Evolutionary conservation across 2,113 vertebrate species (phyloP), one percentile per base, ranked within the genome.

Genomic region (Hydrolagus affinis): DNA sequence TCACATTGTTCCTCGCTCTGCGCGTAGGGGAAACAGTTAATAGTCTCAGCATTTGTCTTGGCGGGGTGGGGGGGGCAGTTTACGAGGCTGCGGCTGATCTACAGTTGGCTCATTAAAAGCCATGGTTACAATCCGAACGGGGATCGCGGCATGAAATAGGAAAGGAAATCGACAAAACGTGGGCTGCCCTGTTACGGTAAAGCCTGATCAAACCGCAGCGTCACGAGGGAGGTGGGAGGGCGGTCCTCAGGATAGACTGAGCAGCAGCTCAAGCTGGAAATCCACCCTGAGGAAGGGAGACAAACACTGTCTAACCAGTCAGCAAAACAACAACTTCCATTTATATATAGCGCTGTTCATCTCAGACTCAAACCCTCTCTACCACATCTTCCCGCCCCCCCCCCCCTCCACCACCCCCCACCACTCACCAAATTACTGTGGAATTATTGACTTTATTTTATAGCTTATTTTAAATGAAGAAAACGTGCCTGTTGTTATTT

Each of bases 321-420:
- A 83, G 85, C 68, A 15, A 77, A 83, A 86, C 86, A 87, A 86
- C 86, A 85, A 86, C 86, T 86, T 88, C 87, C 86, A 57, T 86
- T 85, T 44, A 44, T 44, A 44, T 87, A 87, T 86, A 86, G 85
- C 86, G 88, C 87, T 88, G 87, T 87, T 88, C 87, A 86, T 88
- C 72, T 86, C 85, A 59, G 78, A 87, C 89, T 89, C 86, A 87
- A 88, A 86, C 87, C 57, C 83, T 77, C 86, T n/a, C 85, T 75
- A 75, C 21, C 60, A n/a, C n/a, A n/a, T n/a, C n/a, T n/a, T n/a
- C n/a, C n/a, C n/a, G n/a, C n/a, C 75, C 64, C n/a, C 60, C 28
- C 32, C 57, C 6, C 71, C 56, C 6, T 44, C 44, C 44, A n/a
- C n/a, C n/a, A n/a, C n/a, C n/a, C 75, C 64, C n/a, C 60, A 23